Evolutionary conservation across 1,140 invertebrate species (phyloP), one percentile per base, ranked within the genome.

Genomic region (Ruditapes philippinarum): DNA sequence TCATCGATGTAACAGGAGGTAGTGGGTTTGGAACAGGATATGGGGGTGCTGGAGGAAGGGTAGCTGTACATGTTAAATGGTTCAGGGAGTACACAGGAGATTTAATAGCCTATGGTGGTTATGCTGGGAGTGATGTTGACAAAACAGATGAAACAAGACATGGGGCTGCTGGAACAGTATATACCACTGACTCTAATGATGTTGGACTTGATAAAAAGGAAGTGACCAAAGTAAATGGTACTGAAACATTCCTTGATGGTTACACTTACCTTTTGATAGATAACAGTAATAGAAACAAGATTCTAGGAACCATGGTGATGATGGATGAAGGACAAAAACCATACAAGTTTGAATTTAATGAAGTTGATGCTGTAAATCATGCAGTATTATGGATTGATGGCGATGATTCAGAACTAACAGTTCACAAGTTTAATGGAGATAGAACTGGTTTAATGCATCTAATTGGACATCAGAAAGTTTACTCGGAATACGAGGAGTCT

Each of bases 341-440:
- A 25, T 49, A 88, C 54, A 54, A 65, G 25, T 93, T 91, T 83
- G 92, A 92, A 73, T 92, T 93, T 74, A 91, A 91, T 83, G 87
- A 93, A 76, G 70, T 94, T 25, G 91, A 91, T 25, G 91, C 90
- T 0, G 79, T 84, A 19, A 92, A 92, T 49, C 93, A 93, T 91
- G 93, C 85, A 40, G 91, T 93, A 33, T 82, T 94, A 17, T 84
- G 92, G 78, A 91, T 94, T 57, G 73, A 90, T 62, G 93, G 92
- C 31, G 57, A 60, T 14, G 82, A 84, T 36, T 89, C 90, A 19
- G 90, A 91, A 49, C 76, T 94, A 12, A 89, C 91, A 19, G 93
- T 92, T n/a, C 93, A 94, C 87, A 93, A 91, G 74, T 94, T 94
- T 90, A 49, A 88, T 65, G 93, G 93, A 19, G 93, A 94, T 70